phyloP scores from a whole-genome alignment of 2,797 vertebrate species.

The Liparis tanakae region DNA sequence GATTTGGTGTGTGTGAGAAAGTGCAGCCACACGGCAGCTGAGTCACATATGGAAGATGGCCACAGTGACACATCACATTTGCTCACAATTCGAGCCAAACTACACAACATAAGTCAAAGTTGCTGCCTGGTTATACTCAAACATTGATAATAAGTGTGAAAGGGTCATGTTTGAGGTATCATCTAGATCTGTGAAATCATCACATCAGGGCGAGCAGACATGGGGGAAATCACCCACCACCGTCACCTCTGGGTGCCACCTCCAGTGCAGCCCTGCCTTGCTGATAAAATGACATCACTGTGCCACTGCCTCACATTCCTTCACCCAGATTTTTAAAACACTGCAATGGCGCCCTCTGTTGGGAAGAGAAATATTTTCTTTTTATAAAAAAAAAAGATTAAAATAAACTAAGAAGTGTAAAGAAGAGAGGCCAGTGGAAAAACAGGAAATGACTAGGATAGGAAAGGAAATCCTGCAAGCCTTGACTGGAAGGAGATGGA shows the following conservation, averaged over 20 bases:
- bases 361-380: constrained; percentile 6
- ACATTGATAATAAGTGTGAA: not conserved
- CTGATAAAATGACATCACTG: constrained; percentile 73
- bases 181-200: constrained; percentile 9
- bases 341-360: constrained; percentile 67
- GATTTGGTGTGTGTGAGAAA: not conserved
- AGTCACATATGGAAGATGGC: constrained; percentile 32
- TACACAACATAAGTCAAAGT: not conserved
- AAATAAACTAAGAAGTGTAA: constrained; percentile 25
- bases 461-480: constrained; percentile 39
- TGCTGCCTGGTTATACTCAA: not conserved
- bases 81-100: not conserved
- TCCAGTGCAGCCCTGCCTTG: constrained; percentile 44
- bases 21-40: constrained; percentile 19
- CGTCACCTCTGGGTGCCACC: constrained; percentile 53
- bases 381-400: not conserved
- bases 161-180: constrained; percentile 2
- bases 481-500: not conserved
- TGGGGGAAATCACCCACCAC: constrained; percentile 55
- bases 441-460: constrained; percentile 58
- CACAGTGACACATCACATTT: constrained; percentile 43
- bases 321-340: constrained; percentile 39
- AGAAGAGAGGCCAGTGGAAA: not conserved
- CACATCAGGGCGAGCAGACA: constrained; percentile 5
- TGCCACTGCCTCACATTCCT: constrained; percentile 71